phyloP scores from a whole-genome alignment of 2,888 invertebrate genomes.

The Rhyacophila evoluta region DNA sequence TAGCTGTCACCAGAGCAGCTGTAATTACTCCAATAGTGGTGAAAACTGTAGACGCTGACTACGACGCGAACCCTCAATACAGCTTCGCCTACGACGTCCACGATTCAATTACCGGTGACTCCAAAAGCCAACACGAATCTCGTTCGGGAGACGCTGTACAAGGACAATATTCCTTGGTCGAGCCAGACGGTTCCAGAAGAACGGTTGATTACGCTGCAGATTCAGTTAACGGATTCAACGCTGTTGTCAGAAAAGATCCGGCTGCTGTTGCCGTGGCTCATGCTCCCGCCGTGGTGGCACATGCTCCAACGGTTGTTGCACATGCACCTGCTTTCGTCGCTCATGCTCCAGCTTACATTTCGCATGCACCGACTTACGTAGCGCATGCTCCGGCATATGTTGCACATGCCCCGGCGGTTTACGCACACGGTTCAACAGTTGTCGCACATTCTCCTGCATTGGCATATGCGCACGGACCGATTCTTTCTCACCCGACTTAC shows the following conservation, averaged over 20 bases:
- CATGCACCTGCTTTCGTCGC: slow-evolving; percentile 58
- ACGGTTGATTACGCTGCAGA: slow-evolving; percentile 72
- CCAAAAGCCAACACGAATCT: slow-evolving; percentile 68
- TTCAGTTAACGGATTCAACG: slow-evolving; percentile 70
- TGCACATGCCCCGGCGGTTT: slow-evolving; percentile 33
- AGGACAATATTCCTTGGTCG: slow-evolving; percentile 70
- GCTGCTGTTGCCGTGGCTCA: slow-evolving; percentile 57
- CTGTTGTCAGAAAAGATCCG: slow-evolving; percentile 63
- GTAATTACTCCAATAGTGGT: slow-evolving; percentile 56
- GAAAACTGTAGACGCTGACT: slow-evolving; percentile 50
- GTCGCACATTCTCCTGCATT: neutral
- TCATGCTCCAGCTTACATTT: slow-evolving; percentile 39
- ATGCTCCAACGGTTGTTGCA: slow-evolving; percentile 59
- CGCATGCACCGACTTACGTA: slow-evolving; percentile 60
- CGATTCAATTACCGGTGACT: slow-evolving; percentile 70
- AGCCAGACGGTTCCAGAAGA: slow-evolving; percentile 69
- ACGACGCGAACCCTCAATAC: slow-evolving; percentile 59
- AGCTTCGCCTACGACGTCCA: slow-evolving; percentile 71
- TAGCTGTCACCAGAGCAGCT: slow-evolving; percentile 58
- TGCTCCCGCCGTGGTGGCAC: slow-evolving; percentile 59
- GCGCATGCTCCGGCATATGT: slow-evolving; percentile 58
- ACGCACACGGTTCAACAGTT: slow-evolving; percentile 15
- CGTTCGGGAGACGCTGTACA: slow-evolving; percentile 67
- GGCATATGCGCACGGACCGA: slow-evolving; percentile 6
- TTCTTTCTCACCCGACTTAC: slow-evolving; percentile 8